These are phyloP conservation scores for Cephonodes hylas DNA, from an alignment of 2,888 invertebrate genomes.

Conservation along the genomic window DNA sequence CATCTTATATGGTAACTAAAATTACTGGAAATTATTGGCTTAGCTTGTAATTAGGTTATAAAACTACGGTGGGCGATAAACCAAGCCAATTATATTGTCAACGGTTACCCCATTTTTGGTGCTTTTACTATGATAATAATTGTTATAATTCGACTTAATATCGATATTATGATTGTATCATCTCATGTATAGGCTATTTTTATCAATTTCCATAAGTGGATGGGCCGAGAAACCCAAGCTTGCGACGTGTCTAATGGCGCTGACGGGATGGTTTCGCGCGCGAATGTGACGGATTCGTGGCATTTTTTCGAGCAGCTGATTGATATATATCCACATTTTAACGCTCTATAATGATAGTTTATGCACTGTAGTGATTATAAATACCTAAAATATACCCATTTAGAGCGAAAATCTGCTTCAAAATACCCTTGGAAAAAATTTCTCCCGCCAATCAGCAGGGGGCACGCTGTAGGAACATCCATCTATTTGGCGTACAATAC, in stretches of 20 bases:
- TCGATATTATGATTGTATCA: slow-evolving; percentile 44
- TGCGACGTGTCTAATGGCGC: slow-evolving; percentile 82
- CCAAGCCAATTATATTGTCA: slow-evolving; percentile 67
- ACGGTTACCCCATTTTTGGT: slow-evolving; percentile 44
- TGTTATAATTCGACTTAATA: slow-evolving; percentile 38
- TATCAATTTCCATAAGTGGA: slow-evolving; percentile 77
- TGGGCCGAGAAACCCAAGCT: slow-evolving; percentile 74
- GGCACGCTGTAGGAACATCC: slow-evolving; percentile 68
- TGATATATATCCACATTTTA: slow-evolving; percentile 48
- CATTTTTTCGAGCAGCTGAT: slow-evolving; percentile 77
- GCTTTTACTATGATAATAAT: slow-evolving; percentile 37
- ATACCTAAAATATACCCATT: slow-evolving; percentile 37
- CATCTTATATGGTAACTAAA: slow-evolving; percentile 27
- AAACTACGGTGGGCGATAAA: slow-evolving; percentile 74
- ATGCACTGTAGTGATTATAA: slow-evolving; percentile 49
- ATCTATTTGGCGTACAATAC: slow-evolving; percentile 41
- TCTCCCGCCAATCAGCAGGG: slow-evolving; percentile 78
- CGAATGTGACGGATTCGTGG: slow-evolving; percentile 81
- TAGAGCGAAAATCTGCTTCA: slow-evolving; percentile 31
- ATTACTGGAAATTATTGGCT: slow-evolving; percentile 34
- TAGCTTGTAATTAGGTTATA: slow-evolving; percentile 71
- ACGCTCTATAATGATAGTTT: slow-evolving; percentile 37
- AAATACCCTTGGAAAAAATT: slow-evolving; percentile 58
- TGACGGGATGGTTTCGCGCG: slow-evolving; percentile 80
- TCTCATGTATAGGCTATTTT: slow-evolving; percentile 64